These are phyloP conservation scores for Kradibia gibbosae DNA, from an alignment of 1,140 invertebrate genomes.

Conservation along the genomic window DNA sequence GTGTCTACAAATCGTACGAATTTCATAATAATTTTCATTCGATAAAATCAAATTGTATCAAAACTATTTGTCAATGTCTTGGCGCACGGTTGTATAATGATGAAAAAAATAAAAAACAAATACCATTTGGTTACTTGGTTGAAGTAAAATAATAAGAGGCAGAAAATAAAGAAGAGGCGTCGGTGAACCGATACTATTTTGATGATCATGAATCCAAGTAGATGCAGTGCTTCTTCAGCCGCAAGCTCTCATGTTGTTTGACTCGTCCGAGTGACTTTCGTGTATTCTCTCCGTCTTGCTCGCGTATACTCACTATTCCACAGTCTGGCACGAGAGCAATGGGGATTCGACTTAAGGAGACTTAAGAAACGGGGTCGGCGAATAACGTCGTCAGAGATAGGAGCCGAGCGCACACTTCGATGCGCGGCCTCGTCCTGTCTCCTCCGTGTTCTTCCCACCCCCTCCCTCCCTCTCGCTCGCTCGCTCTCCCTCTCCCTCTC, in stretches of 20 bases:
- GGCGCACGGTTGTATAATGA: no score
- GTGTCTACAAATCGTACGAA: no score
- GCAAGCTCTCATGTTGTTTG: constrained; percentile 30
- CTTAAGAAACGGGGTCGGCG: constrained; percentile 49
- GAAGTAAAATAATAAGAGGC: neutral
- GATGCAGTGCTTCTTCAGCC: constrained; percentile 31
- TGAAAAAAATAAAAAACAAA: no score
- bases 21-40: no score
- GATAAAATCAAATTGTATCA: no score
- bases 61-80: no score
- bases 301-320: constrained; percentile 20
- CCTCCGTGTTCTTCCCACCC: neutral
- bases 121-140: neutral
- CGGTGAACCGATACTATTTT: constrained; percentile 28
- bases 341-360: constrained; percentile 48
- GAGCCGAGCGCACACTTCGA: constrained; percentile 22
- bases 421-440: constrained; percentile 8
- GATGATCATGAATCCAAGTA: constrained; percentile 41
- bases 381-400: constrained; percentile 44
- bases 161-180: neutral
- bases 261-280: constrained; percentile 26
- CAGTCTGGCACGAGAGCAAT: constrained; percentile 41
- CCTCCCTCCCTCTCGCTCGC: neutral
- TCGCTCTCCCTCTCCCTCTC: neutral
- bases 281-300: neutral